Evolutionary conservation across 2,888 invertebrate genomes (phyloP), one percentile per base, ranked within the genome.

Genomic region (Charanyca ferruginea): DNA sequence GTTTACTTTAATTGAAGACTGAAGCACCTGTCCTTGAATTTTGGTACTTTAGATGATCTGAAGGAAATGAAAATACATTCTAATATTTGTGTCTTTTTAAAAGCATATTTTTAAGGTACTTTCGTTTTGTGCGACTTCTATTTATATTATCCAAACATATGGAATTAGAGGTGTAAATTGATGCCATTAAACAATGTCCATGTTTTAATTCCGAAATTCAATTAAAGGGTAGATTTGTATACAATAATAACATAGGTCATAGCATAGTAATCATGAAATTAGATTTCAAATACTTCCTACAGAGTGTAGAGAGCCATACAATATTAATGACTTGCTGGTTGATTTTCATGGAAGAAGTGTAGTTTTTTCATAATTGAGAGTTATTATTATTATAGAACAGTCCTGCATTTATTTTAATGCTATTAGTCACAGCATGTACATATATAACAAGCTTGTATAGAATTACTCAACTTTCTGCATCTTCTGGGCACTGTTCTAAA

Each of bases 1-100:
- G 35, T 88, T 89, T 73, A 81, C 90, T 38, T 65, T 89, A 38
- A 88, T 90, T 74, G 89, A 91, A 91, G 89, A 91, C 89, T 92
- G 90, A 91, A 79, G 42, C 28, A 48, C 57, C 45, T 53, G 73
- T 67, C 66, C 3, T 48, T 62, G n/a, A 58, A 44, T n/a, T 41
- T 51, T 55, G 45, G 53, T 62, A 72, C 23, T 59, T 74, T 77
- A 44, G 11, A 44, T 53, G 42, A 35, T 44, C 48, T 47, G 13
- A 22, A 58, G 45, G 18, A 58, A 62, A 51, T 62, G 11, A 38
- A 32, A 51, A 62, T 49, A 59, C 32, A 22, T 41, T 60, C 20
- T 48, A 54, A 41, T 38, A n/a, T 2, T 47, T 48, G 16, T 53
- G 18, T 48, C 47, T 60, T 61, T 64, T 16, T 16, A 38, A 62